Conservation (phyloP, 1,140 invertebrate genomes). For the Trissolcus basalis region DNA sequence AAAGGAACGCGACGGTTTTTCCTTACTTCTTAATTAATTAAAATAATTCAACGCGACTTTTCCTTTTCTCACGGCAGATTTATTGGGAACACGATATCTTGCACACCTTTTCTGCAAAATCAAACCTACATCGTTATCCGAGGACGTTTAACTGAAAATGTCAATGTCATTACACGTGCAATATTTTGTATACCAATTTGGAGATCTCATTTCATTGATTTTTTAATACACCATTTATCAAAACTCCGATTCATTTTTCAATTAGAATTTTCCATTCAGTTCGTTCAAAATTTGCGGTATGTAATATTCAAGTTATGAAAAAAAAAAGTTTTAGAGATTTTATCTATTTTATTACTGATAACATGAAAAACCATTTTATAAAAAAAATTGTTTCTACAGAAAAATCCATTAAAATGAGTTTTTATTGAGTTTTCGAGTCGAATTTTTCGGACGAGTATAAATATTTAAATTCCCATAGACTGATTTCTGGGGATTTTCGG, state of each 20-base stretch:
- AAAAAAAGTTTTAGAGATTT: too few species aligned
- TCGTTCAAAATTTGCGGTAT: neutral
- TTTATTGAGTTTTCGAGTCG: too few species aligned
- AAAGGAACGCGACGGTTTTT: too few species aligned
- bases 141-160: neutral
- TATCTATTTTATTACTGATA: too few species aligned
- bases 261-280: too few species aligned
- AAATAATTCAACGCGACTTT: constrained; percentile 1
- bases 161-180: neutral
- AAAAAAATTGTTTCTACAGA: too few species aligned
- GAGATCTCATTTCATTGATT: neutral
- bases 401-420: too few species aligned
- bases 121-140: neutral
- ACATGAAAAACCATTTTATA: too few species aligned
- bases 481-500: constrained; percentile 9
- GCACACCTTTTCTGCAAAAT: neutral
- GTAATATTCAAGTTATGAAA: too few species aligned
- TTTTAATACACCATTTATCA: too few species aligned
- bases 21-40: neutral
- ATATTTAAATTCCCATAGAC: neutral
- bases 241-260: too few species aligned
- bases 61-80: neutral
- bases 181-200: neutral
- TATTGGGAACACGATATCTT: neutral
- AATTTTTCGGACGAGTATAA: neutral